These are phyloP conservation scores for Telmatochromis sp. DNA, from an alignment of 2,113 vertebrate species.

Conservation along the genomic window DNA sequence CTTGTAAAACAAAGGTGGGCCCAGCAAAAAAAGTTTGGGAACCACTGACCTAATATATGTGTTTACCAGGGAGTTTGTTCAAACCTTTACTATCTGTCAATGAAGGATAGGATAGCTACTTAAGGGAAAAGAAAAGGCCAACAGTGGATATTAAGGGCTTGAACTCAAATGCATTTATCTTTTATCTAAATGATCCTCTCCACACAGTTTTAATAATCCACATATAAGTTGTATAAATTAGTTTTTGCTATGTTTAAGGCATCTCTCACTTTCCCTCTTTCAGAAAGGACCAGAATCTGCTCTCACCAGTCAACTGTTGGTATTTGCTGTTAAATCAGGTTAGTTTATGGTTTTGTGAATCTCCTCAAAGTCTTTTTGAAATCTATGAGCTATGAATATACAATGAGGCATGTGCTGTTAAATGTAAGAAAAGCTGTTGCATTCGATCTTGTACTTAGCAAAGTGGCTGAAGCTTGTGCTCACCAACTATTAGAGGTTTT, in stretches of 20 bases:
- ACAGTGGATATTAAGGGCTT: not conserved
- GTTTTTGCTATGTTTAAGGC: not conserved
- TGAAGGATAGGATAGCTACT: not conserved
- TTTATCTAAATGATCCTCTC: not conserved
- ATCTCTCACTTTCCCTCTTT: not conserved
- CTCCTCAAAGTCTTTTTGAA: not conserved
- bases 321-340: constrained; percentile 90
- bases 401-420: not conserved
- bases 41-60: not conserved
- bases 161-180: not conserved
- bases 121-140: not conserved
- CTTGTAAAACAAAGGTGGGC: not conserved
- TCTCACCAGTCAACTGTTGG: constrained; percentile 98
- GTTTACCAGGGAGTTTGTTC: not conserved
- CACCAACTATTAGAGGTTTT: not conserved
- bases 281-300: constrained; percentile 96
- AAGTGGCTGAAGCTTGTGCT: not conserved
- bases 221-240: not conserved
- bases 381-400: not conserved
- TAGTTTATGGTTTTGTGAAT: not conserved
- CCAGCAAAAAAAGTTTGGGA: not conserved
- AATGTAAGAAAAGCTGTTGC: not conserved
- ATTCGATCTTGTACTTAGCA: not conserved
- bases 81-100: not conserved
- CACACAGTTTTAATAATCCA: not conserved